A percentile compares a stretch with the other conserved stretches of the same genome.
These are phyloP conservation scores for Sinonovacula constricta DNA, from an alignment of 1,140 invertebrate species.

Conservation along the genomic window DNA sequence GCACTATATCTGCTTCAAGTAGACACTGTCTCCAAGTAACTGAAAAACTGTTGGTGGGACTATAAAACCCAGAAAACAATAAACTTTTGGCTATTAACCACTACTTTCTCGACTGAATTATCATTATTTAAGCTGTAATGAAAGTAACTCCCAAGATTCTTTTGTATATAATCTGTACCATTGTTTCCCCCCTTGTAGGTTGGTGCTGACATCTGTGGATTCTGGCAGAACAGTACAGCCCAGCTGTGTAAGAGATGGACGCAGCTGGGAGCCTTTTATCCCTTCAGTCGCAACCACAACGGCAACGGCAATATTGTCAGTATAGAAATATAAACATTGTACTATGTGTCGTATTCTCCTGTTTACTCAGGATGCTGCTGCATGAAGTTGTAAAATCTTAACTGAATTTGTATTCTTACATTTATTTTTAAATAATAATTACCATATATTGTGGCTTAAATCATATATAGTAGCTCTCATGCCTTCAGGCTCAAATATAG, in stretches of 20 bases:
- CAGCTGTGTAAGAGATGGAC: slow-evolving; percentile 81
- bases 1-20: neutral
- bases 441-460: too few relatives aligned
- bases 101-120: neutral
- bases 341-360: too few relatives aligned
- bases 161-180: neutral
- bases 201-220: slow-evolving; percentile 95
- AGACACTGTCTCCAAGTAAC: neutral
- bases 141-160: neutral
- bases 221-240: slow-evolving; percentile 87
- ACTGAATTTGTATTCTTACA: too few relatives aligned
- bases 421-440: too few relatives aligned
- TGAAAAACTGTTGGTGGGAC: neutral
- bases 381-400: too few relatives aligned
- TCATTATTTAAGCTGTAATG: neutral
- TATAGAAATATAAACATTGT: too few relatives aligned
- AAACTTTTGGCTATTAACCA: neutral
- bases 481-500: too few relatives aligned
- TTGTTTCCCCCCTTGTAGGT: slow-evolving; percentile 79
- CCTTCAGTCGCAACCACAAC: slow-evolving; percentile 77
- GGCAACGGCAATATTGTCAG: too few relatives aligned
- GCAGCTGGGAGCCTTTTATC: slow-evolving; percentile 82
- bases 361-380: too few relatives aligned
- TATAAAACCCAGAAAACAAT: neutral
- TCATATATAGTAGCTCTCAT: too few relatives aligned